A percentile compares a stretch with the other conserved stretches of the same genome.
phyloP scores from a whole-genome alignment of 2,113 vertebrate species.

The Percopsis transmontana region DNA sequence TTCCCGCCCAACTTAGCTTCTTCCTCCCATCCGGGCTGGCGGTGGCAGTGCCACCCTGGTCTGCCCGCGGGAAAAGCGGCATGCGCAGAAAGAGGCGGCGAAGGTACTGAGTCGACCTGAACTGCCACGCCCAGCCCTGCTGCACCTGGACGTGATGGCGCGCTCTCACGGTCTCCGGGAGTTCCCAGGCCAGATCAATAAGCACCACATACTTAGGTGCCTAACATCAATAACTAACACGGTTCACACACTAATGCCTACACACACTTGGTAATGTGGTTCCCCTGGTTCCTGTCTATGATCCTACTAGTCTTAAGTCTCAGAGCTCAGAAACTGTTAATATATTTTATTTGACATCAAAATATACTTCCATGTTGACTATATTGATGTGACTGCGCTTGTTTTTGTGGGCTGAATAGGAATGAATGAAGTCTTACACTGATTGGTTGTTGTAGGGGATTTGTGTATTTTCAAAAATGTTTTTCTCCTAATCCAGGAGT shows the following conservation, averaged over 20 bases:
- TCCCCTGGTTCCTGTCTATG: slow-evolving; percentile 20
- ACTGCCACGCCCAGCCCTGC: slow-evolving; percentile 73
- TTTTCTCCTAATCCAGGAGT: slow-evolving; percentile 65
- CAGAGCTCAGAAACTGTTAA: background rate
- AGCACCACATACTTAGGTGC: slow-evolving; percentile 77
- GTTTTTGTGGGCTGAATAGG: no score
- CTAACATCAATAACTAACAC: no score
- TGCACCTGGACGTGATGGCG: slow-evolving; percentile 84
- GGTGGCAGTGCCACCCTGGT: background rate
- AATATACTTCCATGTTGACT: no score
- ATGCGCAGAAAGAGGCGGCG: slow-evolving; percentile 39
- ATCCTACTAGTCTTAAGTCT: background rate
- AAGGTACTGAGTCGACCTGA: slow-evolving; percentile 68
- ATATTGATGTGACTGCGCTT: no score
- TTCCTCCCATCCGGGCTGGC: slow-evolving; percentile 77
- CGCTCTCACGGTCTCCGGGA: slow-evolving; percentile 78
- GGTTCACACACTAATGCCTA: background rate
- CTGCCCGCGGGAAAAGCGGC: slow-evolving; percentile 45
- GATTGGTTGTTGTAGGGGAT: no score
- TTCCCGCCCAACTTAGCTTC: slow-evolving; percentile 71
- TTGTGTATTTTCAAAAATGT: background rate
- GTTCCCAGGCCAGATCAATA: slow-evolving; percentile 72
- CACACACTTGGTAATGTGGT: background rate
- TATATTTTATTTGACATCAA: no score
- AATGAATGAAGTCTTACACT: no score